phyloP scores from a whole-genome alignment of 2,888 invertebrate species.

The Sarcophaga caerulescens region DNA sequence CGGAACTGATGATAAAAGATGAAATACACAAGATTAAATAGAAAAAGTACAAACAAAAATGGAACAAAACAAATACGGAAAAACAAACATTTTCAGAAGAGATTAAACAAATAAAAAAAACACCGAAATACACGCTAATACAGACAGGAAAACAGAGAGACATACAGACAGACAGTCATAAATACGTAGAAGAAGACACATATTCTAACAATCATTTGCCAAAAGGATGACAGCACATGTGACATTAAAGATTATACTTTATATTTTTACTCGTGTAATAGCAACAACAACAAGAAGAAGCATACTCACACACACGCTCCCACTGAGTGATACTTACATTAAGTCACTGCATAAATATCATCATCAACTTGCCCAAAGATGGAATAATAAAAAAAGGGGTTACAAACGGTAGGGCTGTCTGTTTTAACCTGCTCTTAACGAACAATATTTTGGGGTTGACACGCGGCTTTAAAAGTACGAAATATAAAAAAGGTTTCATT shows the following conservation, averaged over 20 bases:
- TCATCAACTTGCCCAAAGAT: background rate
- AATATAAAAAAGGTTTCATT: slow-evolving; percentile 19
- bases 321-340: background rate
- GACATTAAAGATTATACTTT: slow-evolving; percentile 43
- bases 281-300: background rate
- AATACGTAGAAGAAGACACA: background rate
- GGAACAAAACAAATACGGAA: background rate
- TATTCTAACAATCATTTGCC: background rate
- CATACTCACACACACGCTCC: no score
- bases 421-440: background rate
- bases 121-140: background rate
- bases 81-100: background rate
- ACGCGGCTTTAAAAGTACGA: background rate
- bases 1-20: slow-evolving; percentile 35
- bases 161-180: background rate
- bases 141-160: no score
- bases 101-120: slow-evolving; percentile 4
- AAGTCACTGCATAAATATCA: slow-evolving; percentile 12
- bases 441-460: background rate
- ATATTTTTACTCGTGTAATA: slow-evolving; percentile 7
- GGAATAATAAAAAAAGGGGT: slow-evolving; percentile 18
- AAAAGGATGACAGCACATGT: slow-evolving; percentile 28
- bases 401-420: background rate
- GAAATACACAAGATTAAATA: slow-evolving; percentile 27
- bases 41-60: slow-evolving; percentile 2